These are phyloP conservation scores for Thymelicus sylvestris DNA, from an alignment of 2,888 invertebrate genomes.

Conservation along the genomic window DNA sequence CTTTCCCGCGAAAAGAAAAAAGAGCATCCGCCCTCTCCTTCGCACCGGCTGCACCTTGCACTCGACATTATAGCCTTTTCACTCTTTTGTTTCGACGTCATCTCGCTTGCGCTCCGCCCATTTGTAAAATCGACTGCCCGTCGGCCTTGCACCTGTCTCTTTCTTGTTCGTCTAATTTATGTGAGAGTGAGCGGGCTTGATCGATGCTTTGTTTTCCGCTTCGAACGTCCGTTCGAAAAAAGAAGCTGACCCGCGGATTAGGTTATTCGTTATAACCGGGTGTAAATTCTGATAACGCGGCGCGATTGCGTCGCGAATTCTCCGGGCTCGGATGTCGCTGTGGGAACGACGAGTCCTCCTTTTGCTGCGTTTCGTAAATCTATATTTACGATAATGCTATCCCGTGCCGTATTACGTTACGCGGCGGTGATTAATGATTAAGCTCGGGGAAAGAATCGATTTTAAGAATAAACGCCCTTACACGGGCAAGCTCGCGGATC, in stretches of 20 bases:
- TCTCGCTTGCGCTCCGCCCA: conserved; percentile 82
- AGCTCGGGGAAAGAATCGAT: conserved; percentile 45
- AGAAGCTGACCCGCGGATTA: conserved; percentile 63
- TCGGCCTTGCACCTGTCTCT: conserved; percentile 82
- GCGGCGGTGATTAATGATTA: conserved; percentile 69
- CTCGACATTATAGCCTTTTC: conserved; percentile 78
- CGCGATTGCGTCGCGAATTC: conserved; percentile 75
- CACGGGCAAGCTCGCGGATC: conserved; percentile 3
- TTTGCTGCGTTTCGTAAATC: conserved; percentile 70
- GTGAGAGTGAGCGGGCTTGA: conserved; percentile 83
- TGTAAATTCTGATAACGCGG: conserved; percentile 77
- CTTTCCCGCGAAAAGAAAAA: conserved; percentile 60
- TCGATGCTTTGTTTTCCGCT: conserved; percentile 81
- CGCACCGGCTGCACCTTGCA: conserved; percentile 75
- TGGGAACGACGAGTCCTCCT: conserved; percentile 55
- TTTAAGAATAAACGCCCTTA: conserved; percentile 32
- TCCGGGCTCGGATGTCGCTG: conserved; percentile 67
- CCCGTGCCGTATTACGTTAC: conserved; percentile 75
- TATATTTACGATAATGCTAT: conserved; percentile 79
- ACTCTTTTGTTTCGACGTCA: conserved; percentile 80
- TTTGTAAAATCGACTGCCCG: conserved; percentile 82
- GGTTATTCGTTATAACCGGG: conserved; percentile 66
- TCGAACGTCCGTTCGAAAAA: conserved; percentile 71
- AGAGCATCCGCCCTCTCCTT: conserved; percentile 58
- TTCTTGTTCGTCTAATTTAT: conserved; percentile 81